Conservation (phyloP, 1,140 invertebrate genomes). For the Oreohelix idahoensis region DNA sequence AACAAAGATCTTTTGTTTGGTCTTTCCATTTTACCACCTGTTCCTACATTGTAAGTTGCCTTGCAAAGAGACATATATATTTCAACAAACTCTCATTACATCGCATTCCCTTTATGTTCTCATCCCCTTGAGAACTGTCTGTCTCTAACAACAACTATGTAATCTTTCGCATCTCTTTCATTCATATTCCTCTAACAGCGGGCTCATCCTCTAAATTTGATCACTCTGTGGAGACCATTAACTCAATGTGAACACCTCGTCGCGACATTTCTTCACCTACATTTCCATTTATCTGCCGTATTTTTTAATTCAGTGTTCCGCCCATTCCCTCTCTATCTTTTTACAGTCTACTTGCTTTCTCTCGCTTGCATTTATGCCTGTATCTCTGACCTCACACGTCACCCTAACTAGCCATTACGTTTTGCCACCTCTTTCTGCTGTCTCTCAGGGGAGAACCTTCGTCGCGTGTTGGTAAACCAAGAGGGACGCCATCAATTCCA, state of each 20-base stretch:
- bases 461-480: background rate
- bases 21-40: no score
- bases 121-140: no score
- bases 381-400: background rate
- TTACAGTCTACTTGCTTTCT: background rate
- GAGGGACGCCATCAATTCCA: background rate
- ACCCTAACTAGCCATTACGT: constrained; percentile 2
- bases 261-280: background rate
- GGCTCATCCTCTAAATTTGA: background rate
- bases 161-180: no score
- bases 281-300: background rate
- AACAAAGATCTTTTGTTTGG: no score
- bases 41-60: no score
- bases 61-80: no score
- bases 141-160: no score
- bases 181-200: background rate
- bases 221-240: background rate
- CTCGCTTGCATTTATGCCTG: background rate
- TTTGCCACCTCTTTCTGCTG: background rate
- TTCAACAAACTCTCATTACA: no score
- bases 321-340: background rate
- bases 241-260: background rate
- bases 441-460: background rate
- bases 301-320: background rate
- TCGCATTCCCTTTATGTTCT: no score